A percentile compares a stretch with the other conserved stretches of the same genome.
Conservation (phyloP, 1,140 invertebrate genomes). For the Ips typographus region DNA sequence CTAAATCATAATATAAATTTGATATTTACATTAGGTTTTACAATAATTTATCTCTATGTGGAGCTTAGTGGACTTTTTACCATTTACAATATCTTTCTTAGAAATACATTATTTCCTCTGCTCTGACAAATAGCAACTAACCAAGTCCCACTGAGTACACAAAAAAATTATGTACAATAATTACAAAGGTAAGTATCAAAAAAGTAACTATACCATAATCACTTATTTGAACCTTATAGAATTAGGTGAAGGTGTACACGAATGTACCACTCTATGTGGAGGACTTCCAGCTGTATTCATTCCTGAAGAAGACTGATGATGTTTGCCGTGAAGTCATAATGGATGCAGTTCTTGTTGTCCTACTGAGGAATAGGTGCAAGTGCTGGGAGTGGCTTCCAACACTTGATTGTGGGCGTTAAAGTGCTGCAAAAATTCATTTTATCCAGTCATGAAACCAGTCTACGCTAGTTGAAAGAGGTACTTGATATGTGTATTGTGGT, state of each 20-base stretch:
- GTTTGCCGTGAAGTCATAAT: constrained; percentile 48
- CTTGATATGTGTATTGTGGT: no score
- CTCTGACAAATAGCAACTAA: no score
- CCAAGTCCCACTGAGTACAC: no score
- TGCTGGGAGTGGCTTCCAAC: constrained; percentile 42
- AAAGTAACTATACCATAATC: not conserved
- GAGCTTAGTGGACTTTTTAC: no score
- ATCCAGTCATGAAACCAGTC: no score
- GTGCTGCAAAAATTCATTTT: constrained; percentile 39
- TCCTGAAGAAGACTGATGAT: constrained; percentile 34
- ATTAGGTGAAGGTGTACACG: constrained; percentile 48
- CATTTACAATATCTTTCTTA: no score
- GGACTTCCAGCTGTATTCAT: constrained; percentile 35
- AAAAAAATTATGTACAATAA: no score
- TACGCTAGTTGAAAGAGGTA: no score
- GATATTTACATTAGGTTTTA: no score
- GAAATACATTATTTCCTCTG: no score
- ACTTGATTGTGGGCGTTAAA: constrained; percentile 46
- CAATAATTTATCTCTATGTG: no score
- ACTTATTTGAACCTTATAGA: constrained; percentile 36
- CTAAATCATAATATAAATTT: no score
- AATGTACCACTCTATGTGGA: constrained; percentile 44
- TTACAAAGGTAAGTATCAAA: not conserved
- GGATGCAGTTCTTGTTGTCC: constrained; percentile 50
- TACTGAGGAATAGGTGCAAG: constrained; percentile 49